Evolutionary conservation across 1,140 invertebrate genomes (phyloP), one percentile per base, ranked within the genome.

Genomic region (Copidosoma floridanum): DNA sequence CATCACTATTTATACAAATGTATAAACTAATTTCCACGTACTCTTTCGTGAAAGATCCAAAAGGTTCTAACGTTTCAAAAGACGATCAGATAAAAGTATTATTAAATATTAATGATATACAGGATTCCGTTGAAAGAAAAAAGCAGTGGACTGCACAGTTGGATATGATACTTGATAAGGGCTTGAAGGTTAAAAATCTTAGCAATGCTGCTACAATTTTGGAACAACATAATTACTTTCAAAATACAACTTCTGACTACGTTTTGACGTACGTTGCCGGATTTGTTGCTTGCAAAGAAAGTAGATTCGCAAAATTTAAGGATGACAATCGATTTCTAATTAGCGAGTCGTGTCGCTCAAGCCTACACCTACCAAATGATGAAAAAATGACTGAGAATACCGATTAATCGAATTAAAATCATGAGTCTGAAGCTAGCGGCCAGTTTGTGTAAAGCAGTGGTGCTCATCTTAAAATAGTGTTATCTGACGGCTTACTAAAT

Each of bases 11-110:
- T 40, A 41, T 46, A 3, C 48, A 63, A 57, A 48, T 63, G 23
- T 60, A 59, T 51, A 40, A 52, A 10, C 43, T 64, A 4, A 6
- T 64, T 1, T 35, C 41, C 1, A 27, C 52, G 11, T 64, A 64
- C 26, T 64, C 57, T 0, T 52, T 64, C 18, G 35, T 60, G 1
- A 64, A 60, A 29, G 57, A 57, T 16, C 51, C 38, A 12, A 59
- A 58, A 35, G 56, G 56, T 2, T 48, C 38, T 2, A 63, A 58
- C 20, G 24, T 63, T 11, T 37, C 32, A 2, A 46, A 38, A 10
- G 29, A n/a, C 16, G 63, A 64, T 23, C 16, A 44, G 2, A 18
- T 64, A 2, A 6, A 43, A n/a, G 23, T 32, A 21, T 23, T 64
- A 8, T 4, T 61, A 10, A 37, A 11, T 11, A 40, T 47, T 1